Percentiles rank a stretch among this genome's conserved stretches.
phyloP scores from a whole-genome alignment of 1,140 invertebrate species.

The Drosophila chauvacae region DNA sequence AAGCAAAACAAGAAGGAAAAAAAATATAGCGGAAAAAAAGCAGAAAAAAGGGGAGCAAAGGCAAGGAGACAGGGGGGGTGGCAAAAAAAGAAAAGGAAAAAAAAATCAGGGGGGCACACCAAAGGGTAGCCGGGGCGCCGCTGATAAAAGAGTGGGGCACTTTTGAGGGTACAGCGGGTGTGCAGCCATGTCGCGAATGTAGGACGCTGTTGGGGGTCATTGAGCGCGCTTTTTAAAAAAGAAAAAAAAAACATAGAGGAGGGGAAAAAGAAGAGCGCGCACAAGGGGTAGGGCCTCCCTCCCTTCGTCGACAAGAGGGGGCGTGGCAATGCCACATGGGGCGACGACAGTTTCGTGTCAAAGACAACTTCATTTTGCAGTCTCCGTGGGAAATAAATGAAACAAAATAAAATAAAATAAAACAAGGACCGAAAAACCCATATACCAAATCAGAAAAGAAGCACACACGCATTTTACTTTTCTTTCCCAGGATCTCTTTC shows the following conservation, averaged over 20 bases:
- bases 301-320: constrained; percentile 9
- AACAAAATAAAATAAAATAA: neutral
- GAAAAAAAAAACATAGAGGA: neutral
- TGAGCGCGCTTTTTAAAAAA: constrained; percentile 34
- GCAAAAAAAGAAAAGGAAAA: neutral
- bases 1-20: constrained; percentile 14
- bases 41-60: constrained; percentile 15
- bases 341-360: constrained; percentile 52
- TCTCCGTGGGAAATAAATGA: constrained; percentile 11
- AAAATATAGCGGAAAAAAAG: neutral
- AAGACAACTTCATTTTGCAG: constrained; percentile 66
- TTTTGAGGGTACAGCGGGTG: neutral
- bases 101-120: neutral
- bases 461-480: neutral
- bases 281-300: neutral
- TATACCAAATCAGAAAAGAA: constrained; percentile 2
- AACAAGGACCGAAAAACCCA: constrained; percentile 4
- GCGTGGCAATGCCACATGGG: constrained; percentile 45
- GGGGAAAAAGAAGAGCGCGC: neutral
- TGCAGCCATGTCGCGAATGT: constrained; percentile 53
- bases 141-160: constrained; percentile 13
- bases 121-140: constrained; percentile 3
- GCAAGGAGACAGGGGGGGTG: neutral
- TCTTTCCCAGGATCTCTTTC: neutral
- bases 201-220: constrained; percentile 68